These are phyloP conservation scores for Takifugu bimaculatus DNA, from an alignment of 2,113 vertebrate genomes.

Conservation along the genomic window DNA sequence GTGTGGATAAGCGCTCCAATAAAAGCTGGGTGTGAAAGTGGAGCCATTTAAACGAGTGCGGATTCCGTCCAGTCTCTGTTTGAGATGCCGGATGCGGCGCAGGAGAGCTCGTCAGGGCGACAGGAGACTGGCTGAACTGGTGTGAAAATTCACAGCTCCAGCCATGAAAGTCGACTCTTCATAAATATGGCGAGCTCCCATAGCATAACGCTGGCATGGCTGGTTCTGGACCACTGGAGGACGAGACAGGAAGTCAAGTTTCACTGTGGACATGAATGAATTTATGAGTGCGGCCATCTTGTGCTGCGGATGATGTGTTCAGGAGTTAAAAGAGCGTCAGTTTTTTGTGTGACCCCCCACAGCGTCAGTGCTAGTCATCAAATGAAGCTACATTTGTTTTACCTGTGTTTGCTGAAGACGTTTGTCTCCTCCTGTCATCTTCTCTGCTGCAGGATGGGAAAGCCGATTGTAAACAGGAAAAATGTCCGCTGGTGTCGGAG, in stretches of 20 bases:
- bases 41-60: slow-evolving; percentile 31
- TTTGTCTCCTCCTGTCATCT: background rate
- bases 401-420: background rate
- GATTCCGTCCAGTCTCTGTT: slow-evolving; percentile 13
- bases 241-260: no score
- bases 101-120: slow-evolving; percentile 12
- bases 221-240: no score
- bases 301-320: no score
- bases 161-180: slow-evolving; percentile 14
- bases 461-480: slow-evolving; percentile 95
- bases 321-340: no score
- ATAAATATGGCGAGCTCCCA: background rate
- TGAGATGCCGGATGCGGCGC: slow-evolving; percentile 7
- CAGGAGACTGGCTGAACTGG: slow-evolving; percentile 24
- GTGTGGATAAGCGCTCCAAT: slow-evolving; percentile 44
- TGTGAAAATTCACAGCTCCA: slow-evolving; percentile 55
- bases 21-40: slow-evolving; percentile 59
- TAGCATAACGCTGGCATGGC: no score
- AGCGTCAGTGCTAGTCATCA: no score
- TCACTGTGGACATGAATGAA: no score
- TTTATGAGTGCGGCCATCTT: no score
- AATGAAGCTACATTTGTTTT: no score
- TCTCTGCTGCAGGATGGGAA: slow-evolving; percentile 83
- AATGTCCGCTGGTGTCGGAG: slow-evolving; percentile 84
- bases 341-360: no score